These are phyloP conservation scores for Stomorhina lunata DNA, from an alignment of 2,888 invertebrate genomes.

Conservation along the genomic window DNA sequence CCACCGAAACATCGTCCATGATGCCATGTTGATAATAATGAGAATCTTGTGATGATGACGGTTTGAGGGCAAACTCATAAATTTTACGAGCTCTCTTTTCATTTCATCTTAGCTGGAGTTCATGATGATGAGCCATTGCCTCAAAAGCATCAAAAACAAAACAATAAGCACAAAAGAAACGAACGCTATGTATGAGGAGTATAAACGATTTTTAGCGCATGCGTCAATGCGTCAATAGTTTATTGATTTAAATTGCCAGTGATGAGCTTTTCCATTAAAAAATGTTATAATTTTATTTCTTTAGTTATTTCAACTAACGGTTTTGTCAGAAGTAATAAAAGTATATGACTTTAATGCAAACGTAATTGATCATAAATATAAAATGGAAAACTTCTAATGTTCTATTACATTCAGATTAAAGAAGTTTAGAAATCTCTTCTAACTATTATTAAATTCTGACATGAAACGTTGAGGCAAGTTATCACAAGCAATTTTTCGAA, in stretches of 20 bases:
- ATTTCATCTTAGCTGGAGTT: constrained; percentile 28
- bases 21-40: constrained; percentile 49
- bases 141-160: neutral
- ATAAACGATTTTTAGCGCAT: constrained; percentile 22
- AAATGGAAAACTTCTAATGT: neutral
- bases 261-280: constrained; percentile 12
- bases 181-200: neutral
- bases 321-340: neutral
- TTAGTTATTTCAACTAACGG: constrained; percentile 2
- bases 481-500: too few relatives aligned
- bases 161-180: neutral
- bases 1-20: constrained; percentile 48
- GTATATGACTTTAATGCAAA: neutral
- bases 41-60: constrained; percentile 49
- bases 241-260: constrained; percentile 57
- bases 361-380: neutral
- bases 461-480: too few relatives aligned
- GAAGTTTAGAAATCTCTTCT: too few relatives aligned
- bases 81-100: constrained; percentile 36
- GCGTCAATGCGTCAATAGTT: constrained; percentile 56
- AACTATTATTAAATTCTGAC: too few relatives aligned
- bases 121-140: constrained; percentile 15
- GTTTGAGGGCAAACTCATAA: constrained; percentile 62
- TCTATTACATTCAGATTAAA: too few relatives aligned
- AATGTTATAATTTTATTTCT: constrained; percentile 37